phyloP scores from a whole-genome alignment of 2,888 invertebrate genomes.

The Drepana falcataria region DNA sequence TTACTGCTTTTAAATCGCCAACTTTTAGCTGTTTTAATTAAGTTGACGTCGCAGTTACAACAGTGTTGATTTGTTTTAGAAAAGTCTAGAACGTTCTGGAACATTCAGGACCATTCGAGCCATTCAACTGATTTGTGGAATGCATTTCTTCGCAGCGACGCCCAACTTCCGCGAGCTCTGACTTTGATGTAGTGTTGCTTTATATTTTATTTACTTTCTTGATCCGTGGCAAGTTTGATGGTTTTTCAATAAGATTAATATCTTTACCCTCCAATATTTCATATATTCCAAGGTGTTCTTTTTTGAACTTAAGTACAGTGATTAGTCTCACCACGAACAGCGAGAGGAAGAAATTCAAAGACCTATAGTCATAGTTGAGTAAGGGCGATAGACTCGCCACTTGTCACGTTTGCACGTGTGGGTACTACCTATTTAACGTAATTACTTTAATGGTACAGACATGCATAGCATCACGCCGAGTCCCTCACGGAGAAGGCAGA shows the following conservation, averaged over 20 bases:
- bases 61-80: constrained; percentile 54
- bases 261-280: no score
- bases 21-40: constrained; percentile 75
- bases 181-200: constrained; percentile 6
- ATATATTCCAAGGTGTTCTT: no score
- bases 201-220: constrained; percentile 3
- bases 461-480: no score
- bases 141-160: constrained; percentile 23
- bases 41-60: constrained; percentile 71
- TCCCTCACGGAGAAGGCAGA: no score
- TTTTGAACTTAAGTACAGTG: no score
- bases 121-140: constrained; percentile 20
- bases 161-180: constrained; percentile 7
- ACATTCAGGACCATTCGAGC: constrained; percentile 4
- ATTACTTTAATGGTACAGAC: no score
- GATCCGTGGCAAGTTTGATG: constrained; percentile 7
- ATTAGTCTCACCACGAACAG: no score
- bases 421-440: no score
- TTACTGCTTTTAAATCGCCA: constrained; percentile 58
- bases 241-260: constrained; percentile 16
- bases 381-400: no score
- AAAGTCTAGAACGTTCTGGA: constrained; percentile 1
- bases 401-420: no score
- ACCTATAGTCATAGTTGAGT: no score
- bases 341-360: no score